Percentiles rank a stretch among this genome's conserved stretches.
phyloP scores from a whole-genome alignment of 23 tunicate species.

The Ascidia mentula region DNA sequence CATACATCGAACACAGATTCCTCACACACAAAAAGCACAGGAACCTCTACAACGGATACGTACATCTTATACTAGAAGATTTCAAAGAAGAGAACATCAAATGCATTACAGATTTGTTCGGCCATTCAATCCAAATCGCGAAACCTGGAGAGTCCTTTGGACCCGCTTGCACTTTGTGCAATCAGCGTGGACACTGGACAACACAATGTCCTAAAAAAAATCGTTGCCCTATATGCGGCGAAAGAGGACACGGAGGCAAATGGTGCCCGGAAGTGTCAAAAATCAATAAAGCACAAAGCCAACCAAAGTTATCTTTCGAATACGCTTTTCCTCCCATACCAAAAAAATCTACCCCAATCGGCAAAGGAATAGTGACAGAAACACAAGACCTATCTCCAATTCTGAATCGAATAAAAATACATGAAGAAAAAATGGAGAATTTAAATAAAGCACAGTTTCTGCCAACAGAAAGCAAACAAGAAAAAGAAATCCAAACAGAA shows the following conservation, averaged over 20 bases:
- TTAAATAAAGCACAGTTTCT: too few relatives aligned
- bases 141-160: background rate
- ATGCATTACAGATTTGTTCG: background rate
- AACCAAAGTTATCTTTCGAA: too few relatives aligned
- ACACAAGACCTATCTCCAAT: too few relatives aligned
- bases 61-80: background rate
- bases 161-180: background rate
- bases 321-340: too few relatives aligned
- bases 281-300: too few relatives aligned
- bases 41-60: background rate
- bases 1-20: background rate
- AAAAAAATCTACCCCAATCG: too few relatives aligned
- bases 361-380: too few relatives aligned
- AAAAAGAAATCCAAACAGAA: too few relatives aligned
- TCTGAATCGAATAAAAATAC: too few relatives aligned
- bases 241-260: background rate
- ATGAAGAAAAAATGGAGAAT: too few relatives aligned
- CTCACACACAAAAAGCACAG: background rate
- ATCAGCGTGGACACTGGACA: background rate
- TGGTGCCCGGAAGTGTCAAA: background rate
- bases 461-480: too few relatives aligned
- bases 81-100: background rate
- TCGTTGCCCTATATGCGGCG: background rate
- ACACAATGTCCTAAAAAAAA: background rate
- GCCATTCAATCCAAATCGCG: background rate